phyloP scores from a whole-genome alignment of 2,888 invertebrate species.

The Lasioglossum calceatum region DNA sequence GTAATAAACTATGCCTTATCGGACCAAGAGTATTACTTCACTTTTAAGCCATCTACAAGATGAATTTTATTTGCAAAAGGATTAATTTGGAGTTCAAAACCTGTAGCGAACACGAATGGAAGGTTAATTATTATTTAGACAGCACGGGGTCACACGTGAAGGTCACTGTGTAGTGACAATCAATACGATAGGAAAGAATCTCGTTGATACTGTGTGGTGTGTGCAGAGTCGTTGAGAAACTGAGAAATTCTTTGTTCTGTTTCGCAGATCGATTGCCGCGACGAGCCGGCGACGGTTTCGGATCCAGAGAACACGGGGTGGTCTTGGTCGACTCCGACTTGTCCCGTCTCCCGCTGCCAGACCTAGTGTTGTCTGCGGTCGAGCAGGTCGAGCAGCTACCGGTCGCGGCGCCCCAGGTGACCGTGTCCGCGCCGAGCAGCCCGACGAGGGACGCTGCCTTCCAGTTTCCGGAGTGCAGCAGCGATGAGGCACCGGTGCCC shows the following conservation, averaged over 20 bases:
- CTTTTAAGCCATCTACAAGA: too few species aligned
- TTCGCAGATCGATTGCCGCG: constrained; percentile 81
- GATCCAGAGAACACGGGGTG: constrained; percentile 78
- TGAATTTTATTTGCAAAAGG: too few species aligned
- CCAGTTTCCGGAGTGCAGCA: constrained; percentile 82
- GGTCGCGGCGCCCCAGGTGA: constrained; percentile 80
- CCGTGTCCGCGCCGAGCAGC: constrained; percentile 83
- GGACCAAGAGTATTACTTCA: too few species aligned
- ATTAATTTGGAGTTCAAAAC: too few species aligned
- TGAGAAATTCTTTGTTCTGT: constrained; percentile 9
- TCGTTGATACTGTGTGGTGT: background rate
- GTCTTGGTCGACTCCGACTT: constrained; percentile 81
- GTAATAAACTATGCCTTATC: too few species aligned
- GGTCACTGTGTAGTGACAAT: too few species aligned
- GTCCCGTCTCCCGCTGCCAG: constrained; percentile 80
- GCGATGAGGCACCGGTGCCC: constrained; percentile 75
- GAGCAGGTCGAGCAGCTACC: constrained; percentile 82
- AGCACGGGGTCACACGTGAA: too few species aligned
- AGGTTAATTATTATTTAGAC: too few species aligned
- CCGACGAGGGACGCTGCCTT: constrained; percentile 83
- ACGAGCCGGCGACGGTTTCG: constrained; percentile 74
- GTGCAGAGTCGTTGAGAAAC: background rate
- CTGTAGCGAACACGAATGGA: too few species aligned
- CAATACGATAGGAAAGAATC: background rate
- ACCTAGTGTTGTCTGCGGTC: constrained; percentile 82